Evolutionary conservation across 2,797 vertebrate species (phyloP).

Genomic region (Botia kubotai): DNA sequence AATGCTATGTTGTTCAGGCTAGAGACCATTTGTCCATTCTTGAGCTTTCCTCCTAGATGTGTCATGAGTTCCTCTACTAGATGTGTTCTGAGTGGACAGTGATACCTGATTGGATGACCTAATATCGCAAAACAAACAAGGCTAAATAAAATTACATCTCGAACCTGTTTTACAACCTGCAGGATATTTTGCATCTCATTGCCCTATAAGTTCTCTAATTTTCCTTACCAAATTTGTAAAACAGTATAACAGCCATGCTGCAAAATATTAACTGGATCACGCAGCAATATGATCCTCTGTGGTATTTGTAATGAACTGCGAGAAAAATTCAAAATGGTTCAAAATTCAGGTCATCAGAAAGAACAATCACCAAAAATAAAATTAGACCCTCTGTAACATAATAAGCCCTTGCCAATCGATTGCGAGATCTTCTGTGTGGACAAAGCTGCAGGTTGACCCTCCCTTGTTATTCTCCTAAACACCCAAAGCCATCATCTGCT

Average conservation of each 20-base stretch:
- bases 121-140: neutral
- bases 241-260: no score
- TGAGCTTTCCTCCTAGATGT: neutral
- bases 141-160: no score
- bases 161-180: no score
- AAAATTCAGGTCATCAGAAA: neutral
- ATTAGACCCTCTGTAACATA: constrained; percentile 6
- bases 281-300: no score
- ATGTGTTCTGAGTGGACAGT: neutral
- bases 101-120: neutral
- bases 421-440: neutral
- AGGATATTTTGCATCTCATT: no score
- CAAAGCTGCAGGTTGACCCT: constrained; percentile 8
- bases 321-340: neutral
- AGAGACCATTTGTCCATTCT: neutral
- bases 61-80: no score
- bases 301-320: no score
- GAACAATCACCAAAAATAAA: neutral
- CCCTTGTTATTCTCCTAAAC: constrained; percentile 21
- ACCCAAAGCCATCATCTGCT: constrained; percentile 51
- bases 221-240: no score
- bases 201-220: no score
- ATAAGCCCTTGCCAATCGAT: constrained; percentile 10
- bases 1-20: neutral
- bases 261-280: no score